Percentiles rank a stretch among this genome's conserved stretches.
phyloP scores from a whole-genome alignment of 2,113 vertebrate species.

The Oryzias curvinotus region DNA sequence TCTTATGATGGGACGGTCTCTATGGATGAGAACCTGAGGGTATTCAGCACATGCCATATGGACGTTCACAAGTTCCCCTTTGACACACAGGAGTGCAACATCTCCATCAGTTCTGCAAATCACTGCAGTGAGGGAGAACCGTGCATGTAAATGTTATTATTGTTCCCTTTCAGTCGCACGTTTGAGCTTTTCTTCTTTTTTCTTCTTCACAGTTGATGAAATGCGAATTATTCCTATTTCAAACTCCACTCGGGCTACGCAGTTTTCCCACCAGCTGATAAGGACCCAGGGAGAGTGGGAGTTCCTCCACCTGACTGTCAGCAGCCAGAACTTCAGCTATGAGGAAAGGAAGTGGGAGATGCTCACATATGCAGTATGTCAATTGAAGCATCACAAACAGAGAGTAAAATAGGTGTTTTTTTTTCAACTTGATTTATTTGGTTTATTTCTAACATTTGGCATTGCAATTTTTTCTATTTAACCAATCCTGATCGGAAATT shows the following conservation, averaged over 20 bases:
- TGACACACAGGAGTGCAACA: conserved; percentile 68
- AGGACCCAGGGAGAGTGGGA: conserved; percentile 70
- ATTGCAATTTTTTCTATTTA: too few species aligned
- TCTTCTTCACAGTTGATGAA: conserved; percentile 40
- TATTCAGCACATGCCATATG: conserved; percentile 69
- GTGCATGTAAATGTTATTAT: not conserved
- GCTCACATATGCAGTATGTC: conserved; percentile 59
- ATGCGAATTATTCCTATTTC: conserved; percentile 42
- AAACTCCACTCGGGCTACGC: conserved; percentile 63
- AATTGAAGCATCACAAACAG: not conserved
- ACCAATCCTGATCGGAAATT: too few species aligned
- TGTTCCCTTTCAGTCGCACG: not conserved
- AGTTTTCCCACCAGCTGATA: conserved; percentile 54
- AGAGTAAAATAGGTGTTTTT: not conserved
- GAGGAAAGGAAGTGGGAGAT: conserved; percentile 19
- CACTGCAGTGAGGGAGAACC: conserved; percentile 40
- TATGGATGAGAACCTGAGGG: conserved; percentile 45
- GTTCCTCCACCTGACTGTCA: conserved; percentile 59
- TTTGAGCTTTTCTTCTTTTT: not conserved
- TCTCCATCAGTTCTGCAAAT: conserved; percentile 47
- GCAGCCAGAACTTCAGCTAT: not conserved
- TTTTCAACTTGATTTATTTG: too few species aligned
- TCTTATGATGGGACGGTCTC: conserved; percentile 23
- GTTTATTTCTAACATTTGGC: too few species aligned
- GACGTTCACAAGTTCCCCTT: conserved; percentile 75